Evolutionary conservation across 2,113 vertebrate genomes (phyloP).

Genomic region (Alaudala cheleensis): DNA sequence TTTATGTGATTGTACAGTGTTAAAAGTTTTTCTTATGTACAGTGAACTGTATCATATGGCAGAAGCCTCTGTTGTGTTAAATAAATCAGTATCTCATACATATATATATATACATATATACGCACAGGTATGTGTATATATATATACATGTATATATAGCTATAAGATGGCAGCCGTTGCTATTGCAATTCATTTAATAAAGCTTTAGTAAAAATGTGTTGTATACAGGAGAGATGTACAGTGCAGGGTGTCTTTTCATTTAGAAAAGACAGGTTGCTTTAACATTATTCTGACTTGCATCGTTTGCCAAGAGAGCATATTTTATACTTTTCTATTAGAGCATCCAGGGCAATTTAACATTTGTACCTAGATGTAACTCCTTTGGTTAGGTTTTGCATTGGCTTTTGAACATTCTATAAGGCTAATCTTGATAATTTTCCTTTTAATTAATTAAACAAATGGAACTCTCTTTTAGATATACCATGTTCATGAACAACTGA

Average conservation of each 20-base stretch:
- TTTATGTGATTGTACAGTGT: conserved; percentile 93
- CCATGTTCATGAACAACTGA: conserved; percentile 19
- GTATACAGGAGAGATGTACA: conserved; percentile 87
- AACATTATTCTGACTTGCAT: conserved; percentile 81
- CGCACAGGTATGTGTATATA: conserved; percentile 37
- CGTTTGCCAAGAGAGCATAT: conserved; percentile 78
- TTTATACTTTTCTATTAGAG: conserved; percentile 80
- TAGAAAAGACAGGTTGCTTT: conserved; percentile 87
- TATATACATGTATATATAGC: conserved; percentile 68
- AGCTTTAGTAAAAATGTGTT: conserved; percentile 93
- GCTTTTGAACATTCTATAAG: conserved; percentile 68
- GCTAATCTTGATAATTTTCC: conserved; percentile 69
- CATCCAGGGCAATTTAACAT: conserved; percentile 70
- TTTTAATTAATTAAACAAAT: conserved; percentile 62
- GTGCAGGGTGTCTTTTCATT: conserved; percentile 85
- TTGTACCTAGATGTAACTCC: conserved; percentile 75
- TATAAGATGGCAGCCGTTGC: conserved; percentile 81
- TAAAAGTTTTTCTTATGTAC: conserved; percentile 85
- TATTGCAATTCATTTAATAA: conserved; percentile 91
- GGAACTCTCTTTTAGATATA: conserved; percentile 54
- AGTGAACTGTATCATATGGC: conserved; percentile 86
- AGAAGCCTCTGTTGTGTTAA: conserved; percentile 83
- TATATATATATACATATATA: conserved; percentile 74
- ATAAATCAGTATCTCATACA: conserved; percentile 78
- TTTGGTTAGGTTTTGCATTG: conserved; percentile 71